Base-by-base conservation (phyloP, 1,140 invertebrate genomes). In the Holcopasites calliopsidis region DNA sequence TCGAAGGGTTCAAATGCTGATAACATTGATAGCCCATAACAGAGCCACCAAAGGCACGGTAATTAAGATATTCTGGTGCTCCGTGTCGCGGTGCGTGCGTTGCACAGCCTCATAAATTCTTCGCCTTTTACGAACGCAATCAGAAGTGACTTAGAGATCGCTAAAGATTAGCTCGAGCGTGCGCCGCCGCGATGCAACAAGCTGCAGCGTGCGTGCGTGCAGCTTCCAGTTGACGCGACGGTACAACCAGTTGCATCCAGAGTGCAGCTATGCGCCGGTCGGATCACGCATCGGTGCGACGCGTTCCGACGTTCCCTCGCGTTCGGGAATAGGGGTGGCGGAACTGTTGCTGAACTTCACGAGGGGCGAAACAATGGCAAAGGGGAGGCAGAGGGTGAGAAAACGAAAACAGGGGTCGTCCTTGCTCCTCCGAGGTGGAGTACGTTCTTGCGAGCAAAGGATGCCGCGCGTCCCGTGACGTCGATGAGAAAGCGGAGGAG, bases 381-480 rank as follows among this genome's bases (percentile, higher is more conserved):
- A 61, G 62, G 50, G 58, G 13, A 28, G 58, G 26, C 31, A 23
- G 58, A 44, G 71, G 57, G 54, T 47, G 57, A 70, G 40, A 47
- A 55, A 38, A 50, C 31, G 65, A 66, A 57, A 81, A 76, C 23
- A 33, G 58, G 65, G 64, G 66, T 83, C 40, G 69, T 60, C 35
- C 16, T 78, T 83, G 64, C 26, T 28, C 1, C 61, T 57, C 50
- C 28, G 76, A 77, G 82, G 82, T 80, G 82, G 82, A 84, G 81
- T 73, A 13, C 10, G 44, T n/a, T n/a, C n/a, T n/a, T n/a, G n/a
- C n/a, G n/a, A n/a, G n/a, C n/a, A n/a, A n/a, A n/a, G n/a, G n/a
- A n/a, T n/a, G n/a, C 76, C 49, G 23, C 26, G 35, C 4, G 40
- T 52, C n/a, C 38, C 38, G 40, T 54, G 54, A 49, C 49, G 77